A percentile compares a stretch with the other conserved stretches of the same genome.
Evolutionary conservation across 2,888 invertebrate species (phyloP).

Genomic region (Athrips mouffetella): DNA sequence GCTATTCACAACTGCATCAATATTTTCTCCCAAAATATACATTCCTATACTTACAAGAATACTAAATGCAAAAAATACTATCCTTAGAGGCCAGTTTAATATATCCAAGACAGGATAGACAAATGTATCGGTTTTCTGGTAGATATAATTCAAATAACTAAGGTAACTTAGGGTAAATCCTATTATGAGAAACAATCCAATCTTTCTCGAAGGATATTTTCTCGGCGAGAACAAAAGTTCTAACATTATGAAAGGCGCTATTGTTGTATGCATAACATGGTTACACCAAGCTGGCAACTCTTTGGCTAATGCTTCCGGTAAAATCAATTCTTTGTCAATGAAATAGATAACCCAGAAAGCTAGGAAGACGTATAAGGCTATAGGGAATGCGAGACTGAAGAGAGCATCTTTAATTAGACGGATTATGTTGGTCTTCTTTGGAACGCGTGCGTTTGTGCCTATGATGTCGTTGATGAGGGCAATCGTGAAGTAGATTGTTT

Average conservation of each 20-base stretch:
- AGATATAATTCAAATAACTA: conserved; percentile 84
- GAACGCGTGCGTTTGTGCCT: conserved; percentile 81
- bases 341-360: conserved; percentile 92
- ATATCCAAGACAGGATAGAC: conserved; percentile 92
- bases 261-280: conserved; percentile 91
- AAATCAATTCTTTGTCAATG: conserved; percentile 91
- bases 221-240: conserved; percentile 85
- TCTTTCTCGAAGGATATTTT: conserved; percentile 82
- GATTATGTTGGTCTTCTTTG: conserved; percentile 79
- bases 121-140: conserved; percentile 86
- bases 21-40: conserved; percentile 84
- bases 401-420: conserved; percentile 82
- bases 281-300: conserved; percentile 93
- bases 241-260: conserved; percentile 84
- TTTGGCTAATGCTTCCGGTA: conserved; percentile 87
- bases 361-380: conserved; percentile 88
- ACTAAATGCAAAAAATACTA: conserved; percentile 82
- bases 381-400: conserved; percentile 84
- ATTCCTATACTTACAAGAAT: conserved; percentile 76
- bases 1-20: conserved; percentile 73
- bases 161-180: conserved; percentile 82
- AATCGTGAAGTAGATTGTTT: conserved; percentile 86
- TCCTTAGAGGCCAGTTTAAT: conserved; percentile 81
- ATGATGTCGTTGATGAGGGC: conserved; percentile 85
- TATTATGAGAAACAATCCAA: conserved; percentile 78